These are phyloP conservation scores for Pachyuromys duprasi DNA, from an alignment of 2,797 vertebrate species.

Conservation along the genomic window DNA sequence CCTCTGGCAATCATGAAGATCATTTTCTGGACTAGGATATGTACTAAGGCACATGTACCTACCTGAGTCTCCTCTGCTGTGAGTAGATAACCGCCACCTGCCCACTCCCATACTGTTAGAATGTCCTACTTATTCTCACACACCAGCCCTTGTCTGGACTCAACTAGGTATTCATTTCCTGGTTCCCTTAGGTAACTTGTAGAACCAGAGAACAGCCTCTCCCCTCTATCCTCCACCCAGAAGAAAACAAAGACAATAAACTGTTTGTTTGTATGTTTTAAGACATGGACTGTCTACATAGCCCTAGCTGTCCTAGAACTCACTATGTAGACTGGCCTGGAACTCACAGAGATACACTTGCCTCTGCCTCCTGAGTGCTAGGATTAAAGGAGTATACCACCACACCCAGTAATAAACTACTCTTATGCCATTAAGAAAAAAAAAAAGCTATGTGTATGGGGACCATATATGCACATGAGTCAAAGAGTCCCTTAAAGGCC, in stretches of 20 bases:
- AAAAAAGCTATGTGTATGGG: too few relatives aligned
- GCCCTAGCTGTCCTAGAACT: background rate
- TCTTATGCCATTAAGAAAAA: background rate
- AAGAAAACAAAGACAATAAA: background rate
- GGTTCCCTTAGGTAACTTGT: background rate
- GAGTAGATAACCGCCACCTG: background rate
- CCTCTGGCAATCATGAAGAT: background rate
- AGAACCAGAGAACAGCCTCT: background rate
- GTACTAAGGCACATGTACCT: background rate
- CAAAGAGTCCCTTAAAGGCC: background rate
- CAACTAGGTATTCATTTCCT: background rate
- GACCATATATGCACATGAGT: background rate
- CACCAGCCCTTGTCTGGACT: background rate
- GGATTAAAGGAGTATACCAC: background rate
- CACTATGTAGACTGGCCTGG: background rate
- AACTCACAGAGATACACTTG: background rate
- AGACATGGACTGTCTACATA: background rate
- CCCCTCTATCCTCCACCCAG: background rate
- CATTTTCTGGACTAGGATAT: background rate
- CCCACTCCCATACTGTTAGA: too few relatives aligned
- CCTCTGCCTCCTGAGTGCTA: background rate
- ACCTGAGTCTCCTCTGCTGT: background rate
- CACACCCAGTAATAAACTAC: background rate
- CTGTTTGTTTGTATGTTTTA: background rate
- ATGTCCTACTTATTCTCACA: background rate